Evolutionary conservation across 1,140 invertebrate genomes (phyloP), one percentile per base, ranked within the genome.

Genomic region (Tetranychus urticae): DNA sequence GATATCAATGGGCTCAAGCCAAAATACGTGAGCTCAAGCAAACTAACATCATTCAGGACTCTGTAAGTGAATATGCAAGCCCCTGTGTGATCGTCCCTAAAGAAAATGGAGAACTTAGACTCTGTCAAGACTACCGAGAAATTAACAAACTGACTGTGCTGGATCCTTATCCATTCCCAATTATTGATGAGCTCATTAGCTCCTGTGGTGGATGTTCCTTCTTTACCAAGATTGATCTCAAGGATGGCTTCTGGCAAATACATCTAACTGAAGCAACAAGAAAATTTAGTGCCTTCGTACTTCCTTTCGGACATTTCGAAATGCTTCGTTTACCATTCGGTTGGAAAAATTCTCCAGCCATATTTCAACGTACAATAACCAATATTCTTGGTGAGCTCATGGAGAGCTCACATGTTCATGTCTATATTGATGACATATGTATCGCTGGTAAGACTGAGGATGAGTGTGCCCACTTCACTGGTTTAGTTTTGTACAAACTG

Each of bases 201-300:
- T 10, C 31, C 13, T 45, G 42, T 36, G 39, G 57, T 37, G 57
- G 57, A 36, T 10, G 34, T 13, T 42, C 8, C 14, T 35, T 3
- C 36, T 58, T 61, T 36, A 31, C 60, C 3, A 31, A 33, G 23
- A 31, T 61, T 13, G 60, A 61, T 37, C 39, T 61, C n/a, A 58
- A 58, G 12, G 37, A 58, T 31, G 52, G 60, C 3, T 61, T 61
- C 33, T 36, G 36, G 52, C 52, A 61, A 12, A 36, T 61, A 4
- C n/a, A 36, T 4, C 7, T 61, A 31, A 6, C 48, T 2, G 50
- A 31, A 13, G 34, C 60, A 23, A 12, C 60, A 37, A 14, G 37
- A 54, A 34, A 61, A 58, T 58, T 35, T 34, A 58, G 56, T 3
- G 60, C 60, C 3, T 61, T 61, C 52, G 37, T 56, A 3, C 60